Percentiles rank a stretch among this genome's conserved stretches.
Evolutionary conservation across 2,888 invertebrate genomes (phyloP).

Genomic region (Pterobdella sp.): DNA sequence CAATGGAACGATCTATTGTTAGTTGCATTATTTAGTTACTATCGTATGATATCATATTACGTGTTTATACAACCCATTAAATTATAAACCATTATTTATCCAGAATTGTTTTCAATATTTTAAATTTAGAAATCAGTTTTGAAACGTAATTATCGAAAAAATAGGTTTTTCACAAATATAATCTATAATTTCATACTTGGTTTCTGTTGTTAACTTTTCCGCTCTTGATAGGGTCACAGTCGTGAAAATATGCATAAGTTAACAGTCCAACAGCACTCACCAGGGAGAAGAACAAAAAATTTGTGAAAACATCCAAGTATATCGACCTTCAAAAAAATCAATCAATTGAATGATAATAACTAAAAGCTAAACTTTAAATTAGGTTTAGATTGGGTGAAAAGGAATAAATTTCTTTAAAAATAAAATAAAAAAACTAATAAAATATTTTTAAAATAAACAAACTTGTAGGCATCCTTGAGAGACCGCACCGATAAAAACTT

Average conservation of each 20-base stretch:
- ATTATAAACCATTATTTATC: too few species aligned
- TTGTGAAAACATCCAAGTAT: constrained; percentile 28
- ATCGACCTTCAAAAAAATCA: constrained; percentile 31
- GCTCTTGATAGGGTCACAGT: constrained; percentile 35
- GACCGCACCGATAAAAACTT: constrained; percentile 33
- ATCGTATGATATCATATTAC: too few species aligned
- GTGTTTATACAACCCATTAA: too few species aligned
- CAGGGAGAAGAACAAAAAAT: constrained; percentile 29
- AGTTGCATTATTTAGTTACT: background rate
- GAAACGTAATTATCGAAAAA: too few species aligned
- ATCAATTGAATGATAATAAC: background rate
- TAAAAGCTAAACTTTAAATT: too few species aligned
- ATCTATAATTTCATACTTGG: too few species aligned
- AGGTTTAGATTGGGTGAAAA: too few species aligned
- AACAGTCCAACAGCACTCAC: constrained; percentile 37
- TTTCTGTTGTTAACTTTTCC: constrained; percentile 33
- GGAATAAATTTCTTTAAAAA: background rate
- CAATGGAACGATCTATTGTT: background rate
- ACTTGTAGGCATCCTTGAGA: constrained; percentile 26
- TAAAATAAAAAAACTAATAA: background rate
- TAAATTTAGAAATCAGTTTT: too few species aligned
- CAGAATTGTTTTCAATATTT: too few species aligned
- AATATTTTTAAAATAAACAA: background rate
- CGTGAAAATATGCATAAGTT: constrained; percentile 38
- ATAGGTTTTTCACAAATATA: too few species aligned